Evolutionary conservation across 2,888 invertebrate genomes (phyloP), one percentile per base, ranked within the genome.

Genomic region (Trilocha varians): DNA sequence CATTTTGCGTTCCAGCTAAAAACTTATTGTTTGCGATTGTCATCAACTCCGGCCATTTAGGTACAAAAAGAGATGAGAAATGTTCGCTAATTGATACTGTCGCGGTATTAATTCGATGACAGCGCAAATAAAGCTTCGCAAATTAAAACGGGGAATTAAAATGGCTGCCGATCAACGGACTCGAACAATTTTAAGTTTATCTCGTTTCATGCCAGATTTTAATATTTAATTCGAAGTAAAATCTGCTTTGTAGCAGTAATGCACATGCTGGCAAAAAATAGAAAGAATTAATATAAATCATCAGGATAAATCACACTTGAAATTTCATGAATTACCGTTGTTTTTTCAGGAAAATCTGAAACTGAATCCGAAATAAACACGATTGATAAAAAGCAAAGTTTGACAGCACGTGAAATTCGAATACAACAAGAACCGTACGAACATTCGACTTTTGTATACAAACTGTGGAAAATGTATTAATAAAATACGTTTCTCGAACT

Each of bases 81-180:
- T 41, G 33, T 18, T 16, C 36, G 15, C 51, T 58, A 57, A 59
- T 58, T 53, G 51, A 48, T 47, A 47, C 50, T 57, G 58, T 52
- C 55, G 48, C 43, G 42, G 39, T 38, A 53, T 52, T 58, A 52
- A 55, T 40, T 43, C 34, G 38, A 45, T 47, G 47, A 40, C 40
- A 43, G 38, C 47, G 39, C 44, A 49, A 44, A 52, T 53, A 50
- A 52, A 55, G 4, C 40, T 40, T 8, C 32, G 16, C 16, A 40
- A 39, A 43, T 47, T 44, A 41, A 49, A 48, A 40, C 8, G 34
- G 33, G 13, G 33, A 33, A n/a, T 17, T 34, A 37, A 14, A 41
- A 37, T 37, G 18, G 37, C 16, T 11, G 25, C 25, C 25, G 25
- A 25, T 25, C 25, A 25, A 25, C 25, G 6, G 25, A 6, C 25